These are phyloP conservation scores for Antheraea assamensis DNA, from an alignment of 2,888 invertebrate species.

Conservation along the genomic window DNA sequence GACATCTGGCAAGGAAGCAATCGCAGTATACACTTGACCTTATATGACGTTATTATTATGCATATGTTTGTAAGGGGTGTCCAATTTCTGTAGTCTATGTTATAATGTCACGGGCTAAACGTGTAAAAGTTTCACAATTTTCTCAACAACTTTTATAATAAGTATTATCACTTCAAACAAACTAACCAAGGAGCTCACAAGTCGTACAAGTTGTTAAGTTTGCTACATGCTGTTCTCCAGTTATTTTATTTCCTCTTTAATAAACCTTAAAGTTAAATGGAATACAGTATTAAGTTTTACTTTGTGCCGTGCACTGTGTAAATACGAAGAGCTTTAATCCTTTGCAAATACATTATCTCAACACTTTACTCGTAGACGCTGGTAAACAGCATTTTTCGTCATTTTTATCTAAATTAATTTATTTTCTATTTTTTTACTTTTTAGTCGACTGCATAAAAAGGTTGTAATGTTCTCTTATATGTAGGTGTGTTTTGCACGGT, in stretches of 20 bases:
- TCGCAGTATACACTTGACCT: too few relatives aligned
- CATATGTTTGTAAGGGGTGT: neutral
- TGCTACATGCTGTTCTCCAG: neutral
- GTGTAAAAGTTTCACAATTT: constrained; percentile 10
- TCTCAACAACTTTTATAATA: constrained; percentile 6
- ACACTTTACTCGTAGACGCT: neutral
- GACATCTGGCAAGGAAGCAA: too few relatives aligned
- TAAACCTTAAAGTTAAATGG: constrained; percentile 11
- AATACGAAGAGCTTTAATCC: neutral
- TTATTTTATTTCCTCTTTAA: constrained; percentile 9
- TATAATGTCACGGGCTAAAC: neutral
- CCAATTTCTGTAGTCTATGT: neutral
- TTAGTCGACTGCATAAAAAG: too few relatives aligned
- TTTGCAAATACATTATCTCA: neutral
- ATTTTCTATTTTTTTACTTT: neutral
- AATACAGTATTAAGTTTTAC: constrained; percentile 5
- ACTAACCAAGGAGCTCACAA: constrained; percentile 4
- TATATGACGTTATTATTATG: neutral
- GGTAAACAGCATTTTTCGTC: neutral
- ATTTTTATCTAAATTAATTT: neutral
- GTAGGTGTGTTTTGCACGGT: too few relatives aligned
- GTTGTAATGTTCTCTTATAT: too few relatives aligned
- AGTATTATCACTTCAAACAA: constrained; percentile 3
- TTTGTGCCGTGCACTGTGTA: neutral
- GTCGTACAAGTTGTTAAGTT: constrained; percentile 5